A percentile compares a stretch with the other conserved stretches of the same genome.
Evolutionary conservation across 2,113 vertebrate species (phyloP).

Genomic region (Serinus canaria): DNA sequence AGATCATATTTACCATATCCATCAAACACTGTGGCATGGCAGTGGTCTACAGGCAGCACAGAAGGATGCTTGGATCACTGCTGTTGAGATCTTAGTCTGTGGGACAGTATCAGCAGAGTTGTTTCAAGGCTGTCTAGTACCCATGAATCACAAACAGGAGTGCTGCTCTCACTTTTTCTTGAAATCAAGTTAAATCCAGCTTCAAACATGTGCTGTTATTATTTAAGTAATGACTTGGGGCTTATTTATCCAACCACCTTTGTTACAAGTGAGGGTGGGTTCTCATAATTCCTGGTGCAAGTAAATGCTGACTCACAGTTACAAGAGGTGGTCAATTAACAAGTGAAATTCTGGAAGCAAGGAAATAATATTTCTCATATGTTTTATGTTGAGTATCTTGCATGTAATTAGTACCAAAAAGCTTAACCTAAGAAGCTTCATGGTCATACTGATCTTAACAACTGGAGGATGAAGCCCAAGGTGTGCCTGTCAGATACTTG

Average conservation of each 20-base stretch:
- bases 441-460: neutral
- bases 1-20: neutral
- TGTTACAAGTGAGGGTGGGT: neutral
- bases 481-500: neutral
- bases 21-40: neutral
- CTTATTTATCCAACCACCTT: neutral
- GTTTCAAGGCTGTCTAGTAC: neutral
- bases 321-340: neutral
- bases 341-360: neutral
- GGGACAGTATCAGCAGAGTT: neutral
- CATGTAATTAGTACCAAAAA: neutral
- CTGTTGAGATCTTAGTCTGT: neutral
- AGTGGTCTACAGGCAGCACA: neutral
- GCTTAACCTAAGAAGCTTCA: neutral
- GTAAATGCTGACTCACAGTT: neutral
- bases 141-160: neutral
- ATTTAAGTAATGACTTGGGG: neutral
- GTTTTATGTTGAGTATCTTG: neutral
- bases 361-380: neutral
- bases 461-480: neutral
- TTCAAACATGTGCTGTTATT: neutral
- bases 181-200: neutral
- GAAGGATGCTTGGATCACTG: neutral
- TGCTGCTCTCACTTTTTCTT: neutral
- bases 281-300: neutral